Conservation (phyloP, 1,140 invertebrate species). For the Drosophila nigromelanica region DNA sequence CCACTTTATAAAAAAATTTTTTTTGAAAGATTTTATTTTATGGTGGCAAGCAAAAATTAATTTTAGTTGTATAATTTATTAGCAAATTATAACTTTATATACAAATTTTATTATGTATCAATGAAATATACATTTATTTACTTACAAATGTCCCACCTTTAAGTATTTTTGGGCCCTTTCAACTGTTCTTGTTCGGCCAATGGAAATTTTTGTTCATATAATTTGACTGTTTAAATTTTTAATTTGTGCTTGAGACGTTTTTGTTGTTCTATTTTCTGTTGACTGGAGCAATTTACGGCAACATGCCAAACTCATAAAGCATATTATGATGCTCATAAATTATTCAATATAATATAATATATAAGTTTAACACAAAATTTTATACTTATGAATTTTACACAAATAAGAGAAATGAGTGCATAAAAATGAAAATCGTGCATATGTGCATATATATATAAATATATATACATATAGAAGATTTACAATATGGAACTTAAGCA, state of each 20-base stretch:
- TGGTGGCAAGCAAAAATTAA: neutral
- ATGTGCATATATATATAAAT: neutral
- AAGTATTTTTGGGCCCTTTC: constrained; percentile 4
- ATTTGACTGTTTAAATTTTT: constrained; percentile 64
- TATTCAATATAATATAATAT: constrained; percentile 71
- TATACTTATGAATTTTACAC: constrained; percentile 43
- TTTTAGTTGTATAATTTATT: neutral
- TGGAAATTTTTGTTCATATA: constrained; percentile 59
- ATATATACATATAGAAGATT: constrained; percentile 10
- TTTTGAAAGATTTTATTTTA: too few species aligned
- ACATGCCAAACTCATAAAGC: constrained; percentile 79
- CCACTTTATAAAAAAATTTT: too few species aligned
- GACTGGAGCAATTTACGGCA: constrained; percentile 81
- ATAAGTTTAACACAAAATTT: constrained; percentile 26
- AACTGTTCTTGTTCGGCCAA: constrained; percentile 52
- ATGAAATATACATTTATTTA: constrained; percentile 1
- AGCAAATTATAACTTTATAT: neutral
- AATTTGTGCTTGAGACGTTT: constrained; percentile 60
- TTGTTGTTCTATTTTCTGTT: constrained; percentile 53
- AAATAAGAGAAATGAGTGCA: constrained; percentile 28
- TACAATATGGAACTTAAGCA: constrained; percentile 39
- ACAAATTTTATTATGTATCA: neutral
- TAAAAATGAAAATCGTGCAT: constrained; percentile 35
- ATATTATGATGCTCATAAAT: constrained; percentile 78
- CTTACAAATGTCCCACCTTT: constrained; percentile 12